Evolutionary conservation across 2,797 vertebrate species (phyloP).

Genomic region (Chaunax sp.): DNA sequence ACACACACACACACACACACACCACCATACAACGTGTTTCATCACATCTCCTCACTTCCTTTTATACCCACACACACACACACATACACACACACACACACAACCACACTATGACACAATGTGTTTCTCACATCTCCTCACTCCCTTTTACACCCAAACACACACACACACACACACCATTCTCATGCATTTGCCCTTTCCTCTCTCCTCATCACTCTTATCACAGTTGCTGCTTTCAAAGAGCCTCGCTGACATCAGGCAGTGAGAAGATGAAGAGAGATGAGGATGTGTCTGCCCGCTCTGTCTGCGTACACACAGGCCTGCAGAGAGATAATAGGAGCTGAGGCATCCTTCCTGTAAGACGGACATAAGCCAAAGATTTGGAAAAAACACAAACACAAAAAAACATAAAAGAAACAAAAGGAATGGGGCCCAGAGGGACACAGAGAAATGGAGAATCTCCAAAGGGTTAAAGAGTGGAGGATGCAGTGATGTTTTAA

Average conservation of each 20-base stretch:
- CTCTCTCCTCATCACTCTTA: conserved; percentile 33
- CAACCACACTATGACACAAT: conserved; percentile 7
- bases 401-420: too few relatives aligned
- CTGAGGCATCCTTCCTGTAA: conserved; percentile 49
- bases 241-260: conserved; percentile 28
- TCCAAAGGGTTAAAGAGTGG: conserved; percentile 26
- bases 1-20: too few relatives aligned
- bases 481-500: conserved; percentile 19
- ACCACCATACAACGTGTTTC: too few relatives aligned
- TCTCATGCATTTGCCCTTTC: conserved; percentile 23
- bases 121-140: conserved; percentile 14
- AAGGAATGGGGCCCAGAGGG: conserved; percentile 11
- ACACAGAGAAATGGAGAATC: conserved; percentile 10
- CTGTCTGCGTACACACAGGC: conserved; percentile 14
- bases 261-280: conserved; percentile 30
- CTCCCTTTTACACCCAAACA: neutral
- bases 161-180: conserved; percentile 7
- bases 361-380: conserved; percentile 67
- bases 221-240: conserved; percentile 42
- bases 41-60: too few relatives aligned
- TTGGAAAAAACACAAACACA: conserved; percentile 13
- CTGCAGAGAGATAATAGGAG: conserved; percentile 60
- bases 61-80: too few relatives aligned
- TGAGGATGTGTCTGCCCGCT: conserved; percentile 11
- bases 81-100: too few relatives aligned